Evolutionary conservation across 2,888 invertebrate species (phyloP).

Genomic region (Tiliacea citrago): DNA sequence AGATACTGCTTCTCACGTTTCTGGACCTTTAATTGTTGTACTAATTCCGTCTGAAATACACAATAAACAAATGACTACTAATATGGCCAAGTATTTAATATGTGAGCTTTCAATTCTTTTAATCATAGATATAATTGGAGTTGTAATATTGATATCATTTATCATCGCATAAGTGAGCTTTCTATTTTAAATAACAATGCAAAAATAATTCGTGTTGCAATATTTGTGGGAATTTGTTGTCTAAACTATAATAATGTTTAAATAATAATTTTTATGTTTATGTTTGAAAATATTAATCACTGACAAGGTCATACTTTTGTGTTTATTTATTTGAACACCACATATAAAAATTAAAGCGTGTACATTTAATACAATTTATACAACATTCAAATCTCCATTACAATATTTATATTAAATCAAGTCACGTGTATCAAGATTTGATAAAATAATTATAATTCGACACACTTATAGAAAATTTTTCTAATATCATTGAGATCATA

Average conservation of each 20-base stretch:
- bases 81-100: neutral
- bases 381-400: neutral
- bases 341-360: constrained; percentile 10
- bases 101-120: neutral
- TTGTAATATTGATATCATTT: neutral
- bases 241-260: neutral
- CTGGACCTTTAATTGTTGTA: constrained; percentile 30
- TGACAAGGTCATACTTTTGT: neutral
- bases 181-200: neutral
- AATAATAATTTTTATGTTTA: no score
- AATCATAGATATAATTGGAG: neutral
- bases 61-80: neutral
- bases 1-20: constrained; percentile 52
- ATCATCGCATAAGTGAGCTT: neutral
- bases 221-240: neutral
- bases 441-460: neutral
- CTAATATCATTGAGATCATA: neutral
- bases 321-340: constrained; percentile 12
- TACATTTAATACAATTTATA: constrained; percentile 9
- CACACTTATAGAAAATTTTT: neutral
- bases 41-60: constrained; percentile 37
- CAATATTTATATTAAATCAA: constrained; percentile 36
- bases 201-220: neutral
- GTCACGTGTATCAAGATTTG: neutral
- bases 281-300: neutral